A percentile compares a stretch with the other conserved stretches of the same genome.
Conservation (phyloP, 1,140 invertebrate species). For the Meloidogyne floridensis region DNA sequence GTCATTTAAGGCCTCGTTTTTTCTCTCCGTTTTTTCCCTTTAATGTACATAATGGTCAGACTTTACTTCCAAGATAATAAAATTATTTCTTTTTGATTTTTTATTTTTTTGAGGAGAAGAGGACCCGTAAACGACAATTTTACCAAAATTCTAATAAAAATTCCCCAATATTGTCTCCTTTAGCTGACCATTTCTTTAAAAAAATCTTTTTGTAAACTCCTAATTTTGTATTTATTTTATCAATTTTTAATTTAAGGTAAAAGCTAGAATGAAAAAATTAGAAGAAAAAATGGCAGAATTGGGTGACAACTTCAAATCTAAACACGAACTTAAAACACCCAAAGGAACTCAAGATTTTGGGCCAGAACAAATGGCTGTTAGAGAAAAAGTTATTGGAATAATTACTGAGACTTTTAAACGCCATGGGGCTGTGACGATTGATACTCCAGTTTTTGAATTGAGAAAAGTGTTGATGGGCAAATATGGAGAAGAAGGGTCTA, state of each 20-base stretch:
- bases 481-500: slow-evolving; percentile 98
- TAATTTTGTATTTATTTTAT: not conserved
- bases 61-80: no score
- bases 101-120: no score
- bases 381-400: slow-evolving; percentile 84
- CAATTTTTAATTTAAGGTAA: slow-evolving; percentile 12
- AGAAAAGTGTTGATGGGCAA: slow-evolving; percentile 96
- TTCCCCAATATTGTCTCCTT: no score
- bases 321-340: slow-evolving; percentile 53
- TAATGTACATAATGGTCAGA: no score
- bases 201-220: no score
- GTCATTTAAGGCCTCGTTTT: no score
- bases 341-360: slow-evolving; percentile 86
- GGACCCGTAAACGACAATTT: no score
- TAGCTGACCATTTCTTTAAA: no score
- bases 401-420: slow-evolving; percentile 88
- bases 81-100: no score
- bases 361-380: slow-evolving; percentile 88
- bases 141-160: no score
- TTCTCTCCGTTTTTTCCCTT: no score
- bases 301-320: slow-evolving; percentile 27
- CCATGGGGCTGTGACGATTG: slow-evolving; percentile 97
- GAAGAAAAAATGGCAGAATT: slow-evolving; percentile 24
- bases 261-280: slow-evolving; percentile 19
- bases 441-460: slow-evolving; percentile 97